Base-by-base conservation (phyloP, 2,113 vertebrate species). In the Etheostoma cragini region DNA sequence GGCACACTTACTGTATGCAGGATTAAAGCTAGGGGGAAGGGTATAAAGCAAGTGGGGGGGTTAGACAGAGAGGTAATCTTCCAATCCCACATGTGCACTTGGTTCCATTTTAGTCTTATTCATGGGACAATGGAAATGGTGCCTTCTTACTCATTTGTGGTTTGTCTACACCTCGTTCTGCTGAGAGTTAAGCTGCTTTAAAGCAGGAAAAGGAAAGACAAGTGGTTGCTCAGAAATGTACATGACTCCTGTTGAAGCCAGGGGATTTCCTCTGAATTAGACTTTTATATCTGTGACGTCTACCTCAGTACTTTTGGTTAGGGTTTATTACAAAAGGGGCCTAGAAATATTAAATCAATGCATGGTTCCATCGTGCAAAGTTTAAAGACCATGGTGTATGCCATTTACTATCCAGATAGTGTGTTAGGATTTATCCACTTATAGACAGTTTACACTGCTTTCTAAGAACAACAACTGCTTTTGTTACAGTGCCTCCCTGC, bases 131-230 rank as follows among this genome's bases (percentile, higher is more conserved):
- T 69, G 13, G 45, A 53, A 80, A 35, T 11, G 4, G 35, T 49
- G 42, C 30, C 64, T 62, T 77, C 58, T 78, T 81, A 35, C 53
- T 83, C 57, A 72, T 79, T 54, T 72, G 57, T 16, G 0, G 49
- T 62, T n/a, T 60, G 42, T 78, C 84, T 76, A 17, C 71, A 30
- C 69, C 46, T 84, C 24, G 12, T 63, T 88, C 60, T 70, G 65
- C 54, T 38, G 14, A 38, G 47, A 78, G 30, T 60, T 78, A 86
- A 89, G 85, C 86, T 52, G 77, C 86, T 87, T 87, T 82, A 74
- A 71, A 68, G 76, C 57, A 57, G 50, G 88, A 66, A 58, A 84
- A 78, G 30, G n/a, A 70, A 58, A 56, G 47, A 78, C 57, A 83
- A 77, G 78, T 72, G 26, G 38, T 63, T 89, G 75, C 54, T 79